Evolutionary conservation across 2,797 vertebrate genomes (phyloP).

Genomic region (Arremon aurantiirostris): DNA sequence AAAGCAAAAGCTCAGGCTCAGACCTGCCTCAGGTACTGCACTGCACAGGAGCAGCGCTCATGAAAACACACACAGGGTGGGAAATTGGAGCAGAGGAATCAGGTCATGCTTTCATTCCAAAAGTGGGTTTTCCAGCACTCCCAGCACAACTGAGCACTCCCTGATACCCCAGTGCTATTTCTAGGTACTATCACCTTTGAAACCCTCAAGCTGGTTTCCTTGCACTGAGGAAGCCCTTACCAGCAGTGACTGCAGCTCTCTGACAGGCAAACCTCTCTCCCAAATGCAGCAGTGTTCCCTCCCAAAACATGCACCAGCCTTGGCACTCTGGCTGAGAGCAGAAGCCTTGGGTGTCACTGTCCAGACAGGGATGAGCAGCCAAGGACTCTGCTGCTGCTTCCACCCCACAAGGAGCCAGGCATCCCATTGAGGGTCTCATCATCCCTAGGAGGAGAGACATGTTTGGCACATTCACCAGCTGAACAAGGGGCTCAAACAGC

Average conservation of each 20-base stretch:
- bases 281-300: neutral
- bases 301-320: neutral
- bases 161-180: neutral
- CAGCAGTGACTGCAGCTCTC: neutral
- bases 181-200: neutral
- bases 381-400: neutral
- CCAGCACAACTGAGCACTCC: neutral
- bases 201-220: neutral
- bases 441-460: neutral
- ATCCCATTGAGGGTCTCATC: accelerated
- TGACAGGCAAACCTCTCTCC: neutral
- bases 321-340: neutral
- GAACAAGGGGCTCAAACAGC: neutral
- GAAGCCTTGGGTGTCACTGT: neutral
- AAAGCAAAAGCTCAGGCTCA: neutral
- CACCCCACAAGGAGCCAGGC: neutral
- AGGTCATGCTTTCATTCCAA: neutral
- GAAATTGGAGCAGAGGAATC: neutral
- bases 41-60: neutral
- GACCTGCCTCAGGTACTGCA: neutral
- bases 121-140: neutral
- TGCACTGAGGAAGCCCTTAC: neutral
- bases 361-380: neutral
- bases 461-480: neutral
- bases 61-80: neutral